Conservation (phyloP, 2,113 vertebrate genomes). For the Charina bottae region DNA sequence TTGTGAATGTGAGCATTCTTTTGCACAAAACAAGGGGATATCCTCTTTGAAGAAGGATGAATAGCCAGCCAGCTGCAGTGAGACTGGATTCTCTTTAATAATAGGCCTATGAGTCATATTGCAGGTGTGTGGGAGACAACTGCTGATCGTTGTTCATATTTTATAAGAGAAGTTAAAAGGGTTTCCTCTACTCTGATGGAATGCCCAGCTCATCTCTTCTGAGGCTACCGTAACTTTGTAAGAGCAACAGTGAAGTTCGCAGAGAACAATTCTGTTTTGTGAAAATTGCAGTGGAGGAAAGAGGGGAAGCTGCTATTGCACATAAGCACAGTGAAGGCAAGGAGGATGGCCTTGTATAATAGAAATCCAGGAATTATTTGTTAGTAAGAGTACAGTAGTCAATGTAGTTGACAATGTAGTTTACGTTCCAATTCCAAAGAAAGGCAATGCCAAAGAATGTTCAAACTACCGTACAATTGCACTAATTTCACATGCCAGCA, state of each 20-base stretch:
- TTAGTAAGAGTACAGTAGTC: background rate
- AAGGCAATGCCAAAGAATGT: too few relatives aligned
- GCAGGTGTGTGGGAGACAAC: background rate
- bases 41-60: slow-evolving; percentile 38
- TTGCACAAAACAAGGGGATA: background rate
- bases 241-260: background rate
- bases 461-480: too few relatives aligned
- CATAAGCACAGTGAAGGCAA: too few relatives aligned
- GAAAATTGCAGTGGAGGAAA: background rate
- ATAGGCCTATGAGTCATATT: background rate
- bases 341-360: background rate
- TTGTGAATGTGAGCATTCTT: background rate
- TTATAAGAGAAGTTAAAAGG: background rate
- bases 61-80: slow-evolving; percentile 24
- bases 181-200: background rate
- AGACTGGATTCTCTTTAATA: background rate
- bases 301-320: background rate
- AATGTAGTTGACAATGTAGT: background rate
- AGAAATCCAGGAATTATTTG: background rate
- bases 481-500: too few relatives aligned
- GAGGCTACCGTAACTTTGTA: background rate
- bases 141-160: background rate
- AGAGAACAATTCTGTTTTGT: background rate
- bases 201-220: background rate
- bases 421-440: too few relatives aligned